phyloP scores from a whole-genome alignment of 2,797 vertebrate species.

The Pipistrellus kuhlii region DNA sequence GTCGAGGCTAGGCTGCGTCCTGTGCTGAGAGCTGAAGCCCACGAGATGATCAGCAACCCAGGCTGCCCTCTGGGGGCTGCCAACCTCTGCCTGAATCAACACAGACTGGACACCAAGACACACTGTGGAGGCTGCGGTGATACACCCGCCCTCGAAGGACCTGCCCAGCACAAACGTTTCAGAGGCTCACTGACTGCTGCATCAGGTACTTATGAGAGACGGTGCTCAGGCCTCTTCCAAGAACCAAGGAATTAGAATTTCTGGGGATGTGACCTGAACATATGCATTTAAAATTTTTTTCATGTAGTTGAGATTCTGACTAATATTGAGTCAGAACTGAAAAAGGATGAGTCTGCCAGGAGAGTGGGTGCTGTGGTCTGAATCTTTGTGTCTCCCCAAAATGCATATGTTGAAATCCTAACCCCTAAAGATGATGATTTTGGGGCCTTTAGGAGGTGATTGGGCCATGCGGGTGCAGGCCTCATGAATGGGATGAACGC shows the following conservation, averaged over 20 bases:
- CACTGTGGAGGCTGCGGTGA: not conserved
- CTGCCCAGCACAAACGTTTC: not conserved
- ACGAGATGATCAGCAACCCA: not conserved
- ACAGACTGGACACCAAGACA: rapidly evolving
- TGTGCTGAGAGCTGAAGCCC: not conserved
- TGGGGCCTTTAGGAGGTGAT: not conserved
- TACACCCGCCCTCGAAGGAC: not conserved
- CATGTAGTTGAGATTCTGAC: not conserved
- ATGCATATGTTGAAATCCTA: not conserved
- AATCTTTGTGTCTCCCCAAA: not conserved
- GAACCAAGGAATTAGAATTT: slow-evolving; percentile 4
- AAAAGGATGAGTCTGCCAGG: not conserved
- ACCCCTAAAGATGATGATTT: not conserved
- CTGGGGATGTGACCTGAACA: not conserved
- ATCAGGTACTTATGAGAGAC: not conserved
- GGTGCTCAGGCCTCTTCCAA: not conserved
- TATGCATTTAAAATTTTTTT: not conserved
- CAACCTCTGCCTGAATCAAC: not conserved
- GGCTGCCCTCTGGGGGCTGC: not conserved
- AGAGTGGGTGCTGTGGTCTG: not conserved
- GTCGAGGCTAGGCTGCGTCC: not conserved
- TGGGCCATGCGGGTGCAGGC: not conserved
- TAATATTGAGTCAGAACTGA: not conserved
- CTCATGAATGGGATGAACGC: not conserved
- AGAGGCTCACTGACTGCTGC: not conserved